These are phyloP conservation scores for Nipponia nippon DNA, from an alignment of 2,113 vertebrate species.

Conservation along the genomic window DNA sequence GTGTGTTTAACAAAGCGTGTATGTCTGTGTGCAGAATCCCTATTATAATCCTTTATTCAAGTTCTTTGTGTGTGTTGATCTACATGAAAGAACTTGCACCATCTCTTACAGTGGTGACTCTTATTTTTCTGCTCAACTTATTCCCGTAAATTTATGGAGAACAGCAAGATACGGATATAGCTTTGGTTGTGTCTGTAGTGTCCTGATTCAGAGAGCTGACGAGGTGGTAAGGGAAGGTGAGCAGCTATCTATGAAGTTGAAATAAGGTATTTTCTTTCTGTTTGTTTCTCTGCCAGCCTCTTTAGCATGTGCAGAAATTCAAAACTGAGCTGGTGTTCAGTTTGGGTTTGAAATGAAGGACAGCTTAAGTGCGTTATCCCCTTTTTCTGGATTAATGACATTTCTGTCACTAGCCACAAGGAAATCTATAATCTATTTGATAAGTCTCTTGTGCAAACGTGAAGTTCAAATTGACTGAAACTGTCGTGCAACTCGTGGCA, in stretches of 20 bases:
- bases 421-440: not conserved
- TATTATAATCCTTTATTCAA: not conserved
- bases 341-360: not conserved
- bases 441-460: not conserved
- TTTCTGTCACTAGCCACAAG: not conserved
- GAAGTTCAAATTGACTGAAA: not conserved
- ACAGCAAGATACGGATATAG: not conserved
- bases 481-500: not conserved
- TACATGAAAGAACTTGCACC: not conserved
- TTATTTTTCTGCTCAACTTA: not conserved
- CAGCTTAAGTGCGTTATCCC: rapidly evolving
- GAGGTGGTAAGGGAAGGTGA: not conserved
- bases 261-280: not conserved
- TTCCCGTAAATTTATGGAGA: not conserved
- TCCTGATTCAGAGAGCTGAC: not conserved
- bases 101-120: not conserved
- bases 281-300: not conserved
- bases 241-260: not conserved
- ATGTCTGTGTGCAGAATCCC: not conserved
- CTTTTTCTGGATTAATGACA: not conserved
- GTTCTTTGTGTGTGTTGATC: not conserved
- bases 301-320: not conserved
- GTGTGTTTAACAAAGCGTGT: not conserved
- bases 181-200: not conserved
- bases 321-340: not conserved